phyloP scores from a whole-genome alignment of 2,797 vertebrate genomes.

The Cuniculus paca region DNA sequence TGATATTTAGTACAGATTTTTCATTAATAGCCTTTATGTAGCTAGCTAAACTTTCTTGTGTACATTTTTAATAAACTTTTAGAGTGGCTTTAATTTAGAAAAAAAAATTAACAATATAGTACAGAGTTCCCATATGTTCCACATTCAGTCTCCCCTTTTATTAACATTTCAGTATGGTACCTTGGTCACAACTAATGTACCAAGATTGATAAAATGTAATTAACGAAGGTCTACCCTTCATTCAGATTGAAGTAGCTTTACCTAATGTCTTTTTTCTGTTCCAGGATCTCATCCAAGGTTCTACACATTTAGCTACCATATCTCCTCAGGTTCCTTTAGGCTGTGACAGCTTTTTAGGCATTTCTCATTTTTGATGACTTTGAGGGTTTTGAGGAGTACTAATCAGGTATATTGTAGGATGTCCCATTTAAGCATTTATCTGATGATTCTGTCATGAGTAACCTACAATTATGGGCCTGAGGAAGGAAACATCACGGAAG shows the following conservation, averaged over 20 bases:
- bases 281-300: background rate
- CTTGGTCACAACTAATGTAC: background rate
- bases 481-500: background rate
- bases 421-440: background rate
- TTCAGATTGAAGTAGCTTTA: conserved; percentile 12
- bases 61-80: background rate
- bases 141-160: background rate
- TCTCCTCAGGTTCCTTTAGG: background rate
- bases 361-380: background rate
- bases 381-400: background rate
- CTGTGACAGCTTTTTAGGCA: background rate
- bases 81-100: background rate
- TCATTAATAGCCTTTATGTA: background rate
- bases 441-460: background rate
- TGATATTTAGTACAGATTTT: background rate
- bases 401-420: background rate
- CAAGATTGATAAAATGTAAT: background rate
- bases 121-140: background rate
- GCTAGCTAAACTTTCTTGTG: background rate
- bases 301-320: background rate
- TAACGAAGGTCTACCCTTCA: background rate
- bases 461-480: background rate
- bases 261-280: background rate
- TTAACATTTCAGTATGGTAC: background rate
- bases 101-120: background rate